A percentile compares a stretch with the other conserved stretches of the same genome.
phyloP scores from a whole-genome alignment of 2,888 invertebrate genomes.

The Nomada goodeniana region DNA sequence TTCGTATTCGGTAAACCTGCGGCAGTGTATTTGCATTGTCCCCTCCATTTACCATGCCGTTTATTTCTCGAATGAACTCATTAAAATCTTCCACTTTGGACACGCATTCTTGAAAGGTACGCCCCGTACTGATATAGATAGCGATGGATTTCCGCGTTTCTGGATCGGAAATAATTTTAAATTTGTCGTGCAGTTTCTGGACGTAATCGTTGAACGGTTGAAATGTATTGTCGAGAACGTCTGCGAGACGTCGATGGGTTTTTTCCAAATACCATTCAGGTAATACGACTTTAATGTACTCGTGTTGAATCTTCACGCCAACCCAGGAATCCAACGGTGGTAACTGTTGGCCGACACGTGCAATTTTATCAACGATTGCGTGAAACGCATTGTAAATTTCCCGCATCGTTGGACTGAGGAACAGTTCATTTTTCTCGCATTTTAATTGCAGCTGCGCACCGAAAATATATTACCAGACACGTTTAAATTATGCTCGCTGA shows the following conservation, averaged over 20 bases:
- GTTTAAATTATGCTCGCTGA: neutral
- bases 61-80: constrained; percentile 72
- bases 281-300: constrained; percentile 67
- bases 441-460: constrained; percentile 67
- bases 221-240: constrained; percentile 86
- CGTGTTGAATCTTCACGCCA: constrained; percentile 68
- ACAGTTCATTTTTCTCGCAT: constrained; percentile 73
- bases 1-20: neutral
- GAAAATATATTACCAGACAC: neutral
- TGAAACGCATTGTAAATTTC: constrained; percentile 74
- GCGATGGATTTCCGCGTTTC: constrained; percentile 85
- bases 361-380: constrained; percentile 75
- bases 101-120: constrained; percentile 81
- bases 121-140: constrained; percentile 85
- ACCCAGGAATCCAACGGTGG: constrained; percentile 78
- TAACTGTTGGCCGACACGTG: constrained; percentile 72
- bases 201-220: constrained; percentile 87
- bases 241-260: constrained; percentile 85
- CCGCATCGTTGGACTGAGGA: constrained; percentile 68
- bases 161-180: constrained; percentile 86
- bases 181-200: constrained; percentile 85
- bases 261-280: constrained; percentile 82
- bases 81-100: constrained; percentile 76
- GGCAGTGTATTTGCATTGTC: neutral
- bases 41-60: constrained; percentile 75